Evolutionary conservation across 2,113 vertebrate species (phyloP).

Genomic region (Callorhinus ursinus): DNA sequence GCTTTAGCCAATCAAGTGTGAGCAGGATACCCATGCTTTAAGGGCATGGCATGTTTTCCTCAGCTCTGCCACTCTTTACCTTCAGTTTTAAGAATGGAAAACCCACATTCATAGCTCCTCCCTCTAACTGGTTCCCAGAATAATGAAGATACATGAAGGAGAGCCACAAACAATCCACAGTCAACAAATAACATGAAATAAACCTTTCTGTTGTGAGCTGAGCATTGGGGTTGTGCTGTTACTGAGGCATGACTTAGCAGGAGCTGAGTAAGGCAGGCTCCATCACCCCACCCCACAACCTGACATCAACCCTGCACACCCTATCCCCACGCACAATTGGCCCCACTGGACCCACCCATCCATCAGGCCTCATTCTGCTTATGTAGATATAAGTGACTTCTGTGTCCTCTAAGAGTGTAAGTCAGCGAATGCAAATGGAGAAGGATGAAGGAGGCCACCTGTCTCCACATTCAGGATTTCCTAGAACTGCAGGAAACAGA

Average conservation of each 20-base stretch:
- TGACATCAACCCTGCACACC: neutral
- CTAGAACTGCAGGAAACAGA: neutral
- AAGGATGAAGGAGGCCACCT: rapidly evolving
- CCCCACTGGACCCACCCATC: rapidly evolving
- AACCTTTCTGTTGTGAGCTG: rapidly evolving
- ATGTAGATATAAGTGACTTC: neutral
- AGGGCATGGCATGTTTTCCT: rapidly evolving
- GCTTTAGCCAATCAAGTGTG: neutral
- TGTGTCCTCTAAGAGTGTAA: no score
- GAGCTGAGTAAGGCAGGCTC: no score
- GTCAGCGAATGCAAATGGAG: rapidly evolving
- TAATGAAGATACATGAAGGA: neutral
- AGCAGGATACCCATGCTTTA: neutral
- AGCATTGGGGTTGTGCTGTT: neutral
- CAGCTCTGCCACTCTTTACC: neutral
- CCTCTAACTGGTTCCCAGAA: neutral
- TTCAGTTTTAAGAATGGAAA: neutral
- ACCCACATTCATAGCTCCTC: neutral
- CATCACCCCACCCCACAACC: rapidly evolving
- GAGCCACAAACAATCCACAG: neutral
- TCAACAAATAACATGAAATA: neutral
- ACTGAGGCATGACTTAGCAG: neutral
- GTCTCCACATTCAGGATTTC: rapidly evolving
- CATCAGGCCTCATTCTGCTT: neutral
- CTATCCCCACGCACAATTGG: rapidly evolving